A percentile compares a stretch with the other conserved stretches of the same genome.
Conservation (phyloP, 2,113 vertebrate genomes). For the Eulemur rufifrons region DNA sequence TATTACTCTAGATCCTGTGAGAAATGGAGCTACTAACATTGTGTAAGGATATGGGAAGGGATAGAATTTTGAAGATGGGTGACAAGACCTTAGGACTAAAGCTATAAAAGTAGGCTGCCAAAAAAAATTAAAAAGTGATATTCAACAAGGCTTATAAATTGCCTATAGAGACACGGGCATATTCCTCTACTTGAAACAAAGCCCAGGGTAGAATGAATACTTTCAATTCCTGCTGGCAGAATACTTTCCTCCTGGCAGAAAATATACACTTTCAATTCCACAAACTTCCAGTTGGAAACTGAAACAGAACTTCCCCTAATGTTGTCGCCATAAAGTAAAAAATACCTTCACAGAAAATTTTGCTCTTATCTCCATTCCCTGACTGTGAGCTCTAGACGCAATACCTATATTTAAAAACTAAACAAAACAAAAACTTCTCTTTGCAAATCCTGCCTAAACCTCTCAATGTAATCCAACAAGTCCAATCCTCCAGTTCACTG, state of each 20-base stretch:
- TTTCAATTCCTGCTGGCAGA: slow-evolving; percentile 13
- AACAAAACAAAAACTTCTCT: not conserved
- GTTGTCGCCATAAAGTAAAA: not conserved
- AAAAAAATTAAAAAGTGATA: not conserved
- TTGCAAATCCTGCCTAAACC: not conserved
- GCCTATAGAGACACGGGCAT: not conserved
- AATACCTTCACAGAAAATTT: not conserved
- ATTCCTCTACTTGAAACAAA: slow-evolving; percentile 31
- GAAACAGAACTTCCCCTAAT: not conserved
- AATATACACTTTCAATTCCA: slow-evolving; percentile 31
- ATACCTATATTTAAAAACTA: not conserved
- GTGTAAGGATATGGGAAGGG: not conserved
- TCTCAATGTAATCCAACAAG: not conserved
- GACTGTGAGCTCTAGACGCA: not conserved
- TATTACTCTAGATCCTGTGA: not conserved
- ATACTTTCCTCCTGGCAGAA: not conserved
- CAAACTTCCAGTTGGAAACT: slow-evolving; percentile 28
- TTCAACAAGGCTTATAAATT: not conserved
- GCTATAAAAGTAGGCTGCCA: not conserved
- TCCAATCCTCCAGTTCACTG: not conserved
- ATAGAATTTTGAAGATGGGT: not conserved
- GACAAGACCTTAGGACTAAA: not conserved
- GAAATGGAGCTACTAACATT: not conserved
- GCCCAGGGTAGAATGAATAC: not conserved
- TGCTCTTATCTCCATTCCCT: not conserved